Conservation (phyloP, 2,797 vertebrate species). For the Sebastes iracundus region DNA sequence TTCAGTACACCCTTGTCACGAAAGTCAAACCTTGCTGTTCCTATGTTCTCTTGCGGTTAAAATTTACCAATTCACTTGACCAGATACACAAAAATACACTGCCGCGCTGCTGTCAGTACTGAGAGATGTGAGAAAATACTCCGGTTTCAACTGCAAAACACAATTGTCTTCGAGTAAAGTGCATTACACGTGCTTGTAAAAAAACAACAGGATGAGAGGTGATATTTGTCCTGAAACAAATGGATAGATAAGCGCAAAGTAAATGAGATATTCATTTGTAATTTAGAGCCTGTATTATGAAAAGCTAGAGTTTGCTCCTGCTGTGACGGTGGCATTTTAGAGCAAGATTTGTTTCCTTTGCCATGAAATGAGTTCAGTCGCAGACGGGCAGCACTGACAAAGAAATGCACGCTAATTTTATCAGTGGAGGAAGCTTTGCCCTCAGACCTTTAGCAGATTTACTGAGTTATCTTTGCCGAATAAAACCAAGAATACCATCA, state of each 20-base stretch:
- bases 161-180: neutral
- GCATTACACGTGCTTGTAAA: neutral
- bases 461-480: neutral
- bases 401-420: slow-evolving; percentile 64
- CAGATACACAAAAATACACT: slow-evolving; percentile 13
- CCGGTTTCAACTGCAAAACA: neutral
- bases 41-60: slow-evolving; percentile 20
- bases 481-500: neutral
- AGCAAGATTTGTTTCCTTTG: slow-evolving; percentile 56
- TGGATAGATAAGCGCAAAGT: neutral
- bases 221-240: slow-evolving; percentile 36
- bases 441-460: slow-evolving; percentile 3
- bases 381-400: slow-evolving; percentile 52
- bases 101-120: neutral
- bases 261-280: slow-evolving; percentile 54
- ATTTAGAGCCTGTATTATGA: slow-evolving; percentile 41
- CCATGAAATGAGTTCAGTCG: slow-evolving; percentile 63
- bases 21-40: slow-evolving; percentile 54
- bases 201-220: slow-evolving; percentile 6
- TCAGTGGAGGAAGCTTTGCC: slow-evolving; percentile 43
- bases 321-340: slow-evolving; percentile 60
- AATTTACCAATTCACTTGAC: slow-evolving; percentile 32
- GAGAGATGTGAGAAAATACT: neutral
- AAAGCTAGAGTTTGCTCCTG: slow-evolving; percentile 59
- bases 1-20: slow-evolving; percentile 63